Evolutionary conservation across 2,888 invertebrate genomes (phyloP).

Genomic region (Physocephala rufipes): DNA sequence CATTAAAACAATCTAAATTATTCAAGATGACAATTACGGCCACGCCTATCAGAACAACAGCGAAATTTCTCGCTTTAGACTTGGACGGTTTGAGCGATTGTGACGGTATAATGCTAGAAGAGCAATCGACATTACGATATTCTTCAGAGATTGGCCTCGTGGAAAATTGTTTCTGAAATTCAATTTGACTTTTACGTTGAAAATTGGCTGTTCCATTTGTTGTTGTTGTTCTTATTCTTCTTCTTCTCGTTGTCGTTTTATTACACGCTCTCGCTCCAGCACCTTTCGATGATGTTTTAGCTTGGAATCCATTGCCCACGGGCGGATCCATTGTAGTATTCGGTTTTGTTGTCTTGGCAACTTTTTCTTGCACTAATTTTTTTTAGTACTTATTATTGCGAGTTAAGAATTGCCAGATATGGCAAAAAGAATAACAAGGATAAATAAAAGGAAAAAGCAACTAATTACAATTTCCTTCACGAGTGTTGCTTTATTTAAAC

Average conservation of each 20-base stretch:
- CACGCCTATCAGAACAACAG: conserved; percentile 53
- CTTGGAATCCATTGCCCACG: conserved; percentile 62
- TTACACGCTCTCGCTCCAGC: too few relatives aligned
- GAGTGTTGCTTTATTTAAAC: conserved; percentile 24
- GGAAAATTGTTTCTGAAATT: too few relatives aligned
- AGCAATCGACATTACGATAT: neutral
- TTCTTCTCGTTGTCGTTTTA: conserved; percentile 39
- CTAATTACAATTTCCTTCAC: conserved; percentile 24
- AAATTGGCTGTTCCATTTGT: conserved; percentile 24
- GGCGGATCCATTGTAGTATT: conserved; percentile 58
- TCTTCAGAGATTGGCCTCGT: too few relatives aligned
- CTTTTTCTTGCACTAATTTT: conserved; percentile 12
- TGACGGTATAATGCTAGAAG: conserved; percentile 1
- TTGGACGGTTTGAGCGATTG: conserved; percentile 29
- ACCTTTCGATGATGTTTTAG: conserved; percentile 46
- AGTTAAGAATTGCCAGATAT: conserved; percentile 37
- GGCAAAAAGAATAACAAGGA: conserved; percentile 1
- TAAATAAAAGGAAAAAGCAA: conserved; percentile 5
- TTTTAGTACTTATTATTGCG: conserved; percentile 10
- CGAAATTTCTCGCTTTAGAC: conserved; percentile 47
- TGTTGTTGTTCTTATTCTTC: conserved; percentile 13
- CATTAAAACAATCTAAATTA: conserved; percentile 56
- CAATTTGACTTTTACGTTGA: too few relatives aligned
- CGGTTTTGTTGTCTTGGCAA: conserved; percentile 43
- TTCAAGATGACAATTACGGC: conserved; percentile 57